Percentiles rank a stretch among this genome's conserved stretches.
phyloP scores from a whole-genome alignment of 2,113 vertebrate genomes.

The Alaudala cheleensis region DNA sequence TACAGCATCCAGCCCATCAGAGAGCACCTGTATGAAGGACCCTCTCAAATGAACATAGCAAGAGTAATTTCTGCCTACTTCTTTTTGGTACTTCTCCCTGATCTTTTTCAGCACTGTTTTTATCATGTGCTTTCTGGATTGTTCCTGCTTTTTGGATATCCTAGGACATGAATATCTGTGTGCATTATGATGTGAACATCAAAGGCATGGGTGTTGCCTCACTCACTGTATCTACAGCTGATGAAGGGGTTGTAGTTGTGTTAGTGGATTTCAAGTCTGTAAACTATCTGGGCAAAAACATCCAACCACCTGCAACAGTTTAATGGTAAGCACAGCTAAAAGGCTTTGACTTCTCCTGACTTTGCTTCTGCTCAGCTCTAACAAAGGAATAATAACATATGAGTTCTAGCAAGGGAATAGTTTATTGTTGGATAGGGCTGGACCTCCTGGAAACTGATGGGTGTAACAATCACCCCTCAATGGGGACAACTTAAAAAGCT shows the following conservation, averaged over 20 bases:
- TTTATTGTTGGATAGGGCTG: background rate
- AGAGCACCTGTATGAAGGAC: background rate
- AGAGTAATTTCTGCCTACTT: background rate
- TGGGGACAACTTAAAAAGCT: background rate
- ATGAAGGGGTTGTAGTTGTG: rapidly evolving
- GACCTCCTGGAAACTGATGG: background rate
- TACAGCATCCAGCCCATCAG: background rate
- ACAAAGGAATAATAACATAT: background rate
- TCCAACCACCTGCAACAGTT: background rate
- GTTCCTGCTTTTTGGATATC: background rate
- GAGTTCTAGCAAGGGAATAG: background rate
- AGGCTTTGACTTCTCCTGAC: background rate
- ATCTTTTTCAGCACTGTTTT: background rate
- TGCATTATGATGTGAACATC: background rate
- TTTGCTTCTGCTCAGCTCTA: background rate
- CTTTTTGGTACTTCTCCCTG: background rate
- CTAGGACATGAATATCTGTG: background rate
- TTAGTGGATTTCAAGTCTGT: background rate
- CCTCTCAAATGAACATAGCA: background rate
- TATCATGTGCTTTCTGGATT: background rate
- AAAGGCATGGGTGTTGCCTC: background rate
- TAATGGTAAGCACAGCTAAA: background rate
- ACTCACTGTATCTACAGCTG: background rate
- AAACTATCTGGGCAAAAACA: background rate
- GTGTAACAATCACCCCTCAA: background rate